Percentiles rank a stretch among this genome's conserved stretches.
Evolutionary conservation across 2,113 vertebrate species (phyloP).

Genomic region (Ophiodon elongatus): DNA sequence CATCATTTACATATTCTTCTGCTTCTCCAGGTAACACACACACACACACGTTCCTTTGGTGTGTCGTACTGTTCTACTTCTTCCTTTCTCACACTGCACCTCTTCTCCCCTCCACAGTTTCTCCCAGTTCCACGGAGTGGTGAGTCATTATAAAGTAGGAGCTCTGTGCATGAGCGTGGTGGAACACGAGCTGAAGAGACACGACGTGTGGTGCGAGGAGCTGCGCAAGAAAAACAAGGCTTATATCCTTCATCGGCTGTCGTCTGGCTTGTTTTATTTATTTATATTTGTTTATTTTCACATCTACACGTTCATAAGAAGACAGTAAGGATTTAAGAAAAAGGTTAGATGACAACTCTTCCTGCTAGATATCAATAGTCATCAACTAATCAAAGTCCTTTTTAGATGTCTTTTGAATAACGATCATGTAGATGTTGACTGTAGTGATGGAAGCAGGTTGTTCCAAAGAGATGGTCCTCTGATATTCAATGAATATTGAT

Average conservation of each 20-base stretch:
- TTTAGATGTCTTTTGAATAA: too few species aligned
- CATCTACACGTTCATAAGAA: background rate
- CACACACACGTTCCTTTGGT: background rate
- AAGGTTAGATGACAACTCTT: background rate
- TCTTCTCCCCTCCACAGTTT: conserved; percentile 83
- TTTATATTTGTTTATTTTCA: background rate
- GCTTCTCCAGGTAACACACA: conserved; percentile 93
- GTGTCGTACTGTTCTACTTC: background rate
- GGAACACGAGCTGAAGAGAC: conserved; percentile 96
- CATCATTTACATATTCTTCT: conserved; percentile 98
- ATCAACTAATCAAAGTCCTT: too few species aligned
- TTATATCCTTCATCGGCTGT: conserved; percentile 90
- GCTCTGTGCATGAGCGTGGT: conserved; percentile 96
- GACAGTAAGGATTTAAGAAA: background rate
- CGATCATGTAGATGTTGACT: too few species aligned
- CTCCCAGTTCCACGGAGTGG: conserved; percentile 95
- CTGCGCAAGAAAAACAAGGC: conserved; percentile 95
- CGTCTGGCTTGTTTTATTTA: background rate
- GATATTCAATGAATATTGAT: background rate
- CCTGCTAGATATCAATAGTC: background rate
- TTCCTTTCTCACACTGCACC: background rate
- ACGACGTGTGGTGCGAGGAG: conserved; percentile 96
- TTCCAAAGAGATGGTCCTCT: too few species aligned
- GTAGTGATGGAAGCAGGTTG: background rate
- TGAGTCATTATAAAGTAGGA: conserved; percentile 97